These are phyloP conservation scores for Rotaria magnacalcarata DNA, from an alignment of 2,888 invertebrate genomes.

Conservation along the genomic window DNA sequence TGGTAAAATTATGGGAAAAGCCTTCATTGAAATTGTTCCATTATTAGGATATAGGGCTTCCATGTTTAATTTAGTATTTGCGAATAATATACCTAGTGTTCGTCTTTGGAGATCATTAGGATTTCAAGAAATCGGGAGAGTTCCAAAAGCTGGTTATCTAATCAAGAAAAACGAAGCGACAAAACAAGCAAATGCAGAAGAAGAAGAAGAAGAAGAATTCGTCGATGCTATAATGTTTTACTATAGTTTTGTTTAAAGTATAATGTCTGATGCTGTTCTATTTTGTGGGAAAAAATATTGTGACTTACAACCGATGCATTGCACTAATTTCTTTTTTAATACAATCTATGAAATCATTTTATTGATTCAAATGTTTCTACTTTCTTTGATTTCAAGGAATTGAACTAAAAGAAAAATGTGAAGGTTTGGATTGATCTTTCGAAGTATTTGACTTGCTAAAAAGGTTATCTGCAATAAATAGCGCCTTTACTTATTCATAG, in stretches of 20 bases:
- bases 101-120: constrained; percentile 49
- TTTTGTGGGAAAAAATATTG: background rate
- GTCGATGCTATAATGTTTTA: background rate
- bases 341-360: too few species aligned
- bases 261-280: too few species aligned
- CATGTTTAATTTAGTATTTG: constrained; percentile 50
- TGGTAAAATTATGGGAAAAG: constrained; percentile 48
- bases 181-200: background rate
- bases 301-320: background rate
- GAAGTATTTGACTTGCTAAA: too few species aligned
- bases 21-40: constrained; percentile 49
- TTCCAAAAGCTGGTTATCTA: constrained; percentile 49
- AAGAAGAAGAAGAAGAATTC: background rate
- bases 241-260: background rate
- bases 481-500: too few species aligned
- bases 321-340: too few species aligned
- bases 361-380: too few species aligned
- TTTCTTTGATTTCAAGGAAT: too few species aligned
- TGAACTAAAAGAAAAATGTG: too few species aligned
- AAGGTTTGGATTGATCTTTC: too few species aligned
- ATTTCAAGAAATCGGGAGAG: constrained; percentile 49
- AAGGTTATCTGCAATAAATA: too few species aligned
- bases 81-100: constrained; percentile 48
- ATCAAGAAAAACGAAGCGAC: background rate
- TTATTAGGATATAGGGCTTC: constrained; percentile 50